Base-by-base conservation (phyloP, 2,888 invertebrate genomes). In the Acanthococcus lagerstroemiae region DNA sequence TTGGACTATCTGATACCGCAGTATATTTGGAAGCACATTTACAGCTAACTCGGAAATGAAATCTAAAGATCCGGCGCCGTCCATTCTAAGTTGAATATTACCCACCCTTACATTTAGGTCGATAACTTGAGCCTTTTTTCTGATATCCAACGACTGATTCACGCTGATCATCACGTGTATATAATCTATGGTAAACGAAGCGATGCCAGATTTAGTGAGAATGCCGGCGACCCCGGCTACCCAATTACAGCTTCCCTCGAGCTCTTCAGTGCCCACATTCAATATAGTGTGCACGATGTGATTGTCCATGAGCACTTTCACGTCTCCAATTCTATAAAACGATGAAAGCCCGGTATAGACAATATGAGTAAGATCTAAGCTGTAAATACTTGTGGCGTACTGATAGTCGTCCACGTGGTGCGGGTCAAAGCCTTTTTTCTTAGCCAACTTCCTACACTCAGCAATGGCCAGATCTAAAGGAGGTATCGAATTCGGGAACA, bases 1-100 rank as follows among this genome's bases (percentile, higher is more conserved):
- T 73, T 90, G 88, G 83, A 90, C 87, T 68, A 92, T 89, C 77
- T 91, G 90, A 74, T 90, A 89, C 65, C 93, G 82, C 68, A 94
- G 77, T 54, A 91, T 77, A 79, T 94, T 93, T 0, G 92, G 91
- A 58, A 92, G 73, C 55, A 92, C 79, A 75, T 93, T 94, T 0
- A 91, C 82, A 4, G 80, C 81, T 67, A 88, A 85, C 77, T 94
- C 93, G 68, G 91, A 78, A 0, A 86, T 74, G 73, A 91, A 92
- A 76, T 94, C 93, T 17, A 88, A 70, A 0, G 90, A 89, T n/a
- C 93, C 91, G 0, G 90, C 86, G 0, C 93, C 93, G 71, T 90
- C 83, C 72, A 87, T 86, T 22, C 90, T 80, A 4, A 90, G 82
- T 76, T 90, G 90, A 70, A 91, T 88, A 73, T 91, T 90, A 3